These are phyloP conservation scores for Oncorhynchus mykiss DNA, from an alignment of 2,113 vertebrate genomes.

Conservation along the genomic window DNA sequence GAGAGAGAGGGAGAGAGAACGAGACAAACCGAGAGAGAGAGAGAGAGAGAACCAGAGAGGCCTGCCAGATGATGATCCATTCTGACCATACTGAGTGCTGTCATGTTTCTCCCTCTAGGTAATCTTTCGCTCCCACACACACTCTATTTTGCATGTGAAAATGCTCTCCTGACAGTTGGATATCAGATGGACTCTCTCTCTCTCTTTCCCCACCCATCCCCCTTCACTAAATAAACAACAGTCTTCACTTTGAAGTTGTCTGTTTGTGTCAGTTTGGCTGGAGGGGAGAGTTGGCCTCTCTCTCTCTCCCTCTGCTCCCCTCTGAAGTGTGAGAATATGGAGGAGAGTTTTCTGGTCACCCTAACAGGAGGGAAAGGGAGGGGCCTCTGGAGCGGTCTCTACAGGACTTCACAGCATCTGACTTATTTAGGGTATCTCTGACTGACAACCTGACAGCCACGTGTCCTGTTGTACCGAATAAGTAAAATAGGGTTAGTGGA, in stretches of 20 bases:
- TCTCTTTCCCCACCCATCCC: slow-evolving; percentile 11
- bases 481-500: background rate
- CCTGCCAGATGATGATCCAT: background rate
- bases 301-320: background rate
- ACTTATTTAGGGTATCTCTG: slow-evolving; percentile 26
- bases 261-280: slow-evolving; percentile 76
- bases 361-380: slow-evolving; percentile 11
- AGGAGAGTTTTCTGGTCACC: slow-evolving; percentile 56
- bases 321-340: slow-evolving; percentile 49
- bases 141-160: slow-evolving; percentile 74
- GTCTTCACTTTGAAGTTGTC: slow-evolving; percentile 78
- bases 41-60: background rate
- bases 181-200: slow-evolving; percentile 67
- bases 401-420: slow-evolving; percentile 18
- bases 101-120: slow-evolving; percentile 76
- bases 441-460: background rate
- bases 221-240: slow-evolving; percentile 75
- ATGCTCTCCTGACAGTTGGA: slow-evolving; percentile 76
- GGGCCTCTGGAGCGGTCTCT: slow-evolving; percentile 15
- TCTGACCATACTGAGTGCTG: slow-evolving; percentile 74
- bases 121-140: slow-evolving; percentile 65
- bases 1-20: slow-evolving; percentile 2
- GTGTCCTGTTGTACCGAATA: background rate
- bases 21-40: background rate
- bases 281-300: slow-evolving; percentile 64